phyloP scores from a whole-genome alignment of 2,888 invertebrate genomes.

The Spisula subtruncata region DNA sequence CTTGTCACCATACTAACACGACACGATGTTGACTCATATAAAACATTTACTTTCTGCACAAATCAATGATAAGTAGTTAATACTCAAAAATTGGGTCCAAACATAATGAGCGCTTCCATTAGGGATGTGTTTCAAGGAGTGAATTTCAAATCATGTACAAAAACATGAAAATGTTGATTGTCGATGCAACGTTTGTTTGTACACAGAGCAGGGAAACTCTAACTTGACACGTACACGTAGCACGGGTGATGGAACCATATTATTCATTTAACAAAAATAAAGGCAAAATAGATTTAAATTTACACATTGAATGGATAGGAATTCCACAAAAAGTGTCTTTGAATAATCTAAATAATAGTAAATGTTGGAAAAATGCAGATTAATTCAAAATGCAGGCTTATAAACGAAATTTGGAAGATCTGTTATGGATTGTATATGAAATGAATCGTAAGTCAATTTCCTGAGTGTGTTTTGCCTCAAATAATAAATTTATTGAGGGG shows the following conservation, averaged over 20 bases:
- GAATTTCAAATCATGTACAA: background rate
- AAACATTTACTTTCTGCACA: no score
- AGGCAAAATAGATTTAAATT: no score
- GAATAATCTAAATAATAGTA: no score
- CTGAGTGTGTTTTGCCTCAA: background rate
- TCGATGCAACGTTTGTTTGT: conserved; percentile 11
- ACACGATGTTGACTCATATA: no score
- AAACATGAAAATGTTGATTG: conserved; percentile 16
- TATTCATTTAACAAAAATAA: no score
- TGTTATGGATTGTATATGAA: background rate
- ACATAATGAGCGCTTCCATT: no score
- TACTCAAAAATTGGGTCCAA: no score
- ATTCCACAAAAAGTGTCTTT: no score
- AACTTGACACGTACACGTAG: background rate
- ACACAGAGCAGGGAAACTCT: background rate
- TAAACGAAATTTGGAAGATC: background rate
- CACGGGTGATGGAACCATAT: no score
- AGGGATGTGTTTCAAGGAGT: conserved; percentile 20
- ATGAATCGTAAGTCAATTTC: background rate
- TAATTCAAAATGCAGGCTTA: background rate
- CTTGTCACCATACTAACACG: no score
- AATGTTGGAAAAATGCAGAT: no score
- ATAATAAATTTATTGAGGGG: background rate
- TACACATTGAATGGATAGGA: background rate
- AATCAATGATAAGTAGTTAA: no score